Conservation (phyloP, 2,888 invertebrate genomes). For the Volucella inflata region DNA sequence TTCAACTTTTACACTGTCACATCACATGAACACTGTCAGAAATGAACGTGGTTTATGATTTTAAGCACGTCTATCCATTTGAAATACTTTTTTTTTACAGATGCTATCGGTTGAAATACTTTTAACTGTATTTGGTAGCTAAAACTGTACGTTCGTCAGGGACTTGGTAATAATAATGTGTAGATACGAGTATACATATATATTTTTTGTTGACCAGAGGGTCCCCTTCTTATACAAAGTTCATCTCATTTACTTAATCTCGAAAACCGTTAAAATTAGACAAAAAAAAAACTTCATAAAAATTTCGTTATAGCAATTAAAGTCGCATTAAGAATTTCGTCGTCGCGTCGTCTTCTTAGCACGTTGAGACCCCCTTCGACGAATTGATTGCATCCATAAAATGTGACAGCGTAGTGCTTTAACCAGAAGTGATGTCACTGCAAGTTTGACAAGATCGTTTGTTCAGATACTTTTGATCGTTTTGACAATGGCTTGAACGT, state of each 20-base stretch:
- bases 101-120: neutral
- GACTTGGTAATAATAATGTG: too few species aligned
- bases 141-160: neutral
- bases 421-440: slow-evolving; percentile 34
- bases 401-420: neutral
- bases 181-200: too few species aligned
- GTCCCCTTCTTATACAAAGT: neutral
- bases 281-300: neutral
- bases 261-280: slow-evolving; percentile 13
- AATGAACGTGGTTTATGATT: neutral
- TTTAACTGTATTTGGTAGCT: slow-evolving; percentile 18
- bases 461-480: neutral
- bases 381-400: slow-evolving; percentile 16
- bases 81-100: neutral
- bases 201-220: neutral
- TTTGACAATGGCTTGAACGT: slow-evolving; percentile 19
- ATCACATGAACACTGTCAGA: too few species aligned
- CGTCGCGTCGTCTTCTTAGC: neutral
- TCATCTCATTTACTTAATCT: slow-evolving; percentile 23
- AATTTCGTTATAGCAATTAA: slow-evolving; percentile 24
- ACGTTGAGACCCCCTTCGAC: neutral
- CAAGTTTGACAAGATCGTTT: slow-evolving; percentile 17
- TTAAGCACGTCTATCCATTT: neutral
- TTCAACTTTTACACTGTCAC: neutral
- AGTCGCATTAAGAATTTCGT: slow-evolving; percentile 11